A percentile compares a stretch with the other conserved stretches of the same genome.
These are phyloP conservation scores for Acleris laterana DNA, from an alignment of 2,888 invertebrate species.

Conservation along the genomic window DNA sequence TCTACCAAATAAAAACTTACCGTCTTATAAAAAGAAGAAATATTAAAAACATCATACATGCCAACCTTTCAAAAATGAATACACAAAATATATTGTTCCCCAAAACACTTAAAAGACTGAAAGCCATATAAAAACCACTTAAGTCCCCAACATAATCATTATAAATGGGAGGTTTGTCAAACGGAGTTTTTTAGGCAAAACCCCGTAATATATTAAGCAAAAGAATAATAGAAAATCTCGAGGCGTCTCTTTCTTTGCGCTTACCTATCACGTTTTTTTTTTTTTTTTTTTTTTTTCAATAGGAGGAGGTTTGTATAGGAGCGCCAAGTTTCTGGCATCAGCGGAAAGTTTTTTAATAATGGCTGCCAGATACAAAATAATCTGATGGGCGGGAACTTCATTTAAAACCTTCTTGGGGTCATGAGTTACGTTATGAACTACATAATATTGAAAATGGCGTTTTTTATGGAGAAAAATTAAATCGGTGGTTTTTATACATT, in stretches of 20 bases:
- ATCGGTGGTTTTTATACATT: too few relatives aligned
- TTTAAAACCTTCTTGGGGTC: conserved; percentile 3
- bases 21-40: not conserved
- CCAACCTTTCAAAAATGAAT: not conserved
- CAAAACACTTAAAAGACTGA: conserved; percentile 6
- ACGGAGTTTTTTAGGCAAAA: conserved; percentile 18
- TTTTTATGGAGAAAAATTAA: too few relatives aligned
- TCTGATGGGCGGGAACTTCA: conserved; percentile 20
- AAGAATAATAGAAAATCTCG: conserved; percentile 20
- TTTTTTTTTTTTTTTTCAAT: too few relatives aligned
- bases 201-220: conserved; percentile 11
- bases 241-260: conserved; percentile 3
- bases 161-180: conserved; percentile 30
- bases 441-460: too few relatives aligned
- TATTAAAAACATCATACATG: not conserved
- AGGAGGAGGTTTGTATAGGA: too few relatives aligned
- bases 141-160: conserved; percentile 7
- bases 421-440: not conserved
- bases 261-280: conserved; percentile 18
- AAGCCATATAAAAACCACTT: conserved; percentile 15
- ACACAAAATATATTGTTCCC: not conserved
- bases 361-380: conserved; percentile 21
- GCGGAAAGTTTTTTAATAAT: conserved; percentile 31
- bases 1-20: too few relatives aligned
- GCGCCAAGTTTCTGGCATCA: conserved; percentile 12